These are phyloP conservation scores for Benthosema pterotum DNA, from an alignment of 2,797 vertebrate species.

Conservation along the genomic window DNA sequence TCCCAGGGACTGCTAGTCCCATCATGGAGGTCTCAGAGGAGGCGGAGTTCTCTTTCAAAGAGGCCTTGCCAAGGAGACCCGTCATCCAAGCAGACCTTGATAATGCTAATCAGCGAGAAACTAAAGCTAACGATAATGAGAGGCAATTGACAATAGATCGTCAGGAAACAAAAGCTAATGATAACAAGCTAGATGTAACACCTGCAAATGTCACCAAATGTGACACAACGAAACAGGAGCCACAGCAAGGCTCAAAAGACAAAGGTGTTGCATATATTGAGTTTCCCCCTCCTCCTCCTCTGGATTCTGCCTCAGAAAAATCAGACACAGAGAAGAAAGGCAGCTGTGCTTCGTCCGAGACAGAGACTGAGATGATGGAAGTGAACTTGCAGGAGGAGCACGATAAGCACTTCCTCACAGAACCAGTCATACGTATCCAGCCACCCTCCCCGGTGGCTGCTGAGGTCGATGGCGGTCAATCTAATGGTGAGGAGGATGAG, in stretches of 20 bases:
- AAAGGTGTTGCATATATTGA: slow-evolving; percentile 98
- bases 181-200: background rate
- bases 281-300: slow-evolving; percentile 96
- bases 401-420: slow-evolving; percentile 88
- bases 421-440: slow-evolving; percentile 95
- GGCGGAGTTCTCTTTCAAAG: slow-evolving; percentile 88
- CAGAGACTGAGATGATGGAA: slow-evolving; percentile 95
- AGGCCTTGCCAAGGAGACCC: slow-evolving; percentile 70
- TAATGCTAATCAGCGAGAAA: slow-evolving; percentile 80
- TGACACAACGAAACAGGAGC: slow-evolving; percentile 72
- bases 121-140: slow-evolving; percentile 51
- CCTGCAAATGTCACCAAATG: slow-evolving; percentile 13
- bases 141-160: slow-evolving; percentile 41
- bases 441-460: slow-evolving; percentile 91
- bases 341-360: slow-evolving; percentile 85
- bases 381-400: slow-evolving; percentile 95
- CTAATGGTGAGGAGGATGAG: slow-evolving; percentile 75
- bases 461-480: slow-evolving; percentile 86
- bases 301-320: slow-evolving; percentile 90
- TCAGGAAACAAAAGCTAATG: slow-evolving; percentile 34
- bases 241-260: slow-evolving; percentile 78
- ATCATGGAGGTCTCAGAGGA: slow-evolving; percentile 97
- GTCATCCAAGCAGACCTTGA: slow-evolving; percentile 58
- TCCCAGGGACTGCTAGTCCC: slow-evolving; percentile 91
- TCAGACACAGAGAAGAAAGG: slow-evolving; percentile 85